These are phyloP conservation scores for Lepilemur ruficaudatus DNA, from an alignment of 2,797 vertebrate genomes.

Conservation along the genomic window DNA sequence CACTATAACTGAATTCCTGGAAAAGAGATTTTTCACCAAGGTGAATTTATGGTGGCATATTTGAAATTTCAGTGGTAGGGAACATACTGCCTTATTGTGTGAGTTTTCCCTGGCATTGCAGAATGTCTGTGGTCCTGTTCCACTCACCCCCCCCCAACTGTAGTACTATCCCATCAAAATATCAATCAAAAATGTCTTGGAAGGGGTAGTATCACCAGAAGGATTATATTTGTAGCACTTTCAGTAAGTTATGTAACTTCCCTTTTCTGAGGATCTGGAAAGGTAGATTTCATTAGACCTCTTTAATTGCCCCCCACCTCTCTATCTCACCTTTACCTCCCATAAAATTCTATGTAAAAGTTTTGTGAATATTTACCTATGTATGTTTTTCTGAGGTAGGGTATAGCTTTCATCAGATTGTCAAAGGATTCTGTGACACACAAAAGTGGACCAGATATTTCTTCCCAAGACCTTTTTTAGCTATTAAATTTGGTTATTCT, in stretches of 20 bases:
- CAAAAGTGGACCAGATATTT: neutral
- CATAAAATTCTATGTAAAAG: neutral
- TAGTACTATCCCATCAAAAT: neutral
- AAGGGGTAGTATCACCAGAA: neutral
- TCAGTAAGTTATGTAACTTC: neutral
- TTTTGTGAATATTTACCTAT: neutral
- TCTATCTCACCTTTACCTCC: neutral
- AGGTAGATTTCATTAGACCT: neutral
- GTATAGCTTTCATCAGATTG: neutral
- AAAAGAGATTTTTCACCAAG: neutral
- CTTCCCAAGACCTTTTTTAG: neutral
- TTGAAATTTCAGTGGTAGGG: slow-evolving; percentile 1
- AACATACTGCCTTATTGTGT: neutral
- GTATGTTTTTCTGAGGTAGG: neutral
- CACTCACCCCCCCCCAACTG: fast-evolving
- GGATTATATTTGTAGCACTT: neutral
- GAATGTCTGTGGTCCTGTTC: neutral
- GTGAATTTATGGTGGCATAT: neutral
- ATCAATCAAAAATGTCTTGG: neutral
- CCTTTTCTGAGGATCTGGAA: neutral
- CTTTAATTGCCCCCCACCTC: neutral
- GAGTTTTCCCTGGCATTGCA: neutral
- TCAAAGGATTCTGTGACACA: neutral
- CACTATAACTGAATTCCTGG: neutral
- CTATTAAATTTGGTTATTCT: neutral